These are phyloP conservation scores for Tachina lurida DNA, from an alignment of 2,888 invertebrate genomes.

Conservation along the genomic window DNA sequence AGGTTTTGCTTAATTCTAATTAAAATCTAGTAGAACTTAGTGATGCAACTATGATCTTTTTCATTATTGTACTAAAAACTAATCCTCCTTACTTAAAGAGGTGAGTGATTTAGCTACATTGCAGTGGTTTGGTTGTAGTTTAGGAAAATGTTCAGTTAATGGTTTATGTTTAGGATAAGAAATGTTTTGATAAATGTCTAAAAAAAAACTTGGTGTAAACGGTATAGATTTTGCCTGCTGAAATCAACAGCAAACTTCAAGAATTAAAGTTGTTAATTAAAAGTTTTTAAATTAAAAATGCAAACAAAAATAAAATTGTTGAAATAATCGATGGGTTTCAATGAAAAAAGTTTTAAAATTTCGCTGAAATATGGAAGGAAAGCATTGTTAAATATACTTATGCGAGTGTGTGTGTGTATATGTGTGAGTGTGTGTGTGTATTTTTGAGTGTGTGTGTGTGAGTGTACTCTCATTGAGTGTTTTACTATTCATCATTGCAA, in stretches of 20 bases:
- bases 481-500: constrained; percentile 24
- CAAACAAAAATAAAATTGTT: constrained; percentile 24
- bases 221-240: neutral
- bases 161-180: no score
- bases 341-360: constrained; percentile 60
- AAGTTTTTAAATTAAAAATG: constrained; percentile 66
- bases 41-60: no score
- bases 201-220: no score
- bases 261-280: constrained; percentile 64
- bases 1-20: no score
- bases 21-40: no score
- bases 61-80: no score
- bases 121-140: no score
- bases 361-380: neutral
- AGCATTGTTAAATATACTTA: neutral
- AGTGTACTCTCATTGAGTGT: neutral
- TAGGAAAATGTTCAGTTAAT: no score
- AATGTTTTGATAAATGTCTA: no score
- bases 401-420: neutral
- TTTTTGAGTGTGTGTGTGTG: neutral
- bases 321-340: constrained; percentile 60
- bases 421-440: neutral
- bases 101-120: no score
- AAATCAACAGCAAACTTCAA: constrained; percentile 36
- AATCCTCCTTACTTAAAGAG: no score